Base-by-base conservation (phyloP, 2,888 invertebrate species). In the Minunthozetes semirufus region DNA sequence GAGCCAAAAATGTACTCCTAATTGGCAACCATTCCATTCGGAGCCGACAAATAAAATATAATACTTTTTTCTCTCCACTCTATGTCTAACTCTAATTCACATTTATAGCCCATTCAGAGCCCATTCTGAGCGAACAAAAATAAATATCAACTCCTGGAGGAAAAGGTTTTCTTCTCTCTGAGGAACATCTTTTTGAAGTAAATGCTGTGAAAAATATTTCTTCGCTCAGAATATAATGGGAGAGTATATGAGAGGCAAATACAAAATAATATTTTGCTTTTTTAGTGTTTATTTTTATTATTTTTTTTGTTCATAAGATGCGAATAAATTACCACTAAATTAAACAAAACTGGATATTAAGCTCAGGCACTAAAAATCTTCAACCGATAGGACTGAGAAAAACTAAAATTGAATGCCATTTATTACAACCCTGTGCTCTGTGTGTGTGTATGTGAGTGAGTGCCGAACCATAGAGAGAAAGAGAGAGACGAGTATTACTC, bases 281-380 rank as follows among this genome's bases (percentile, higher is more conserved):
- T 50, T 61, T 61, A 61, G 61, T 61, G 61, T 61, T 63, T 63
- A 33, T 33, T 63, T 63, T 63, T 63, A 63, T 33, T 63, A 63
- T 63, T 63, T 27, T 2, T 15, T 27, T 2, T 15, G 25, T 63
- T 63, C 63, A 27, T 63, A 27, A 11, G 29, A 33, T 63, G 2
- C 25, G 63, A 63, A 63, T 63, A 63, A 63, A 63, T 63, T 63
- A 63, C 33, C 17, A 29, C 11, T 15, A 22, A 17, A 33, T 8
- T 4, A 50, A 50, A 50, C 50, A n/a, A 50, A 50, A 50, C 50
- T 50, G 1, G 17, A 4, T 50, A 17, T 17, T n/a, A 50, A 50
- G 50, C 50, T 50, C n/a, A 56, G 33, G 56, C 22, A 11, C 11
- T 13, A 56, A 22, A 56, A 56, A 8, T 56, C 25, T 11, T 13